Evolutionary conservation across 23 tunicate species (phyloP).

Genomic region (Phallusia fumigata): DNA sequence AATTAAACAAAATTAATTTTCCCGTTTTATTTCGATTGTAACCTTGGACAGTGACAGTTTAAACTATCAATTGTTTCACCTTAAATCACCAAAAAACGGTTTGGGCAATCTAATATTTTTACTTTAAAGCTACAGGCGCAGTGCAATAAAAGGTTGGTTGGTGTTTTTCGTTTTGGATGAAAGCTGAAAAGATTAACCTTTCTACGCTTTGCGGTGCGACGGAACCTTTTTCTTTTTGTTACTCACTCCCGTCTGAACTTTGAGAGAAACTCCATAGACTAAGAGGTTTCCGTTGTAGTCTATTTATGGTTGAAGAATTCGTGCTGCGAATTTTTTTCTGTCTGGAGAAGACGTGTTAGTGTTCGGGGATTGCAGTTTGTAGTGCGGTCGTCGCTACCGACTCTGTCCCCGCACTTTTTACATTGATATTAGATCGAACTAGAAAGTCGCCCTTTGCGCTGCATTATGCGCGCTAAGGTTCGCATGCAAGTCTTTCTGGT

Average conservation of each 20-base stretch:
- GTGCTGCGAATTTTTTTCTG: conserved; percentile 29
- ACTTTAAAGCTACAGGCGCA: too few relatives aligned
- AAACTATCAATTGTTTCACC: too few relatives aligned
- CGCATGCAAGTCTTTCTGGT: conserved; percentile 15
- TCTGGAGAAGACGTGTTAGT: conserved; percentile 9
- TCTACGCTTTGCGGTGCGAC: too few relatives aligned
- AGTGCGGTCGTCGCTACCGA: conserved; percentile 42
- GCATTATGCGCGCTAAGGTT: conserved; percentile 34
- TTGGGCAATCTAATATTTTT: neutral
- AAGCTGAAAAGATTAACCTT: too few relatives aligned
- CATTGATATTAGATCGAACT: neutral
- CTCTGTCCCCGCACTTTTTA: conserved; percentile 30
- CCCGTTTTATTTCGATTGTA: too few relatives aligned
- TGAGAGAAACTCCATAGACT: conserved; percentile 7
- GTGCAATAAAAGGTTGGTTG: too few relatives aligned
- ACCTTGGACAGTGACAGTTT: too few relatives aligned
- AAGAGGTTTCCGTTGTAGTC: conserved; percentile 34
- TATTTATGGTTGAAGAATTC: conserved; percentile 18
- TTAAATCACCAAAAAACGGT: neutral
- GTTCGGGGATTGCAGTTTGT: conserved; percentile 26
- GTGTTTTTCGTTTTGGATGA: too few relatives aligned
- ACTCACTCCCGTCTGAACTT: neutral
- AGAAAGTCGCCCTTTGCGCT: neutral
- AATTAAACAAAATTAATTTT: too few relatives aligned
- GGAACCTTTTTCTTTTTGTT: neutral